These are phyloP conservation scores for Mus musculus DNA, from an alignment of 2,113 vertebrate genomes.

Conservation along the genomic window DNA sequence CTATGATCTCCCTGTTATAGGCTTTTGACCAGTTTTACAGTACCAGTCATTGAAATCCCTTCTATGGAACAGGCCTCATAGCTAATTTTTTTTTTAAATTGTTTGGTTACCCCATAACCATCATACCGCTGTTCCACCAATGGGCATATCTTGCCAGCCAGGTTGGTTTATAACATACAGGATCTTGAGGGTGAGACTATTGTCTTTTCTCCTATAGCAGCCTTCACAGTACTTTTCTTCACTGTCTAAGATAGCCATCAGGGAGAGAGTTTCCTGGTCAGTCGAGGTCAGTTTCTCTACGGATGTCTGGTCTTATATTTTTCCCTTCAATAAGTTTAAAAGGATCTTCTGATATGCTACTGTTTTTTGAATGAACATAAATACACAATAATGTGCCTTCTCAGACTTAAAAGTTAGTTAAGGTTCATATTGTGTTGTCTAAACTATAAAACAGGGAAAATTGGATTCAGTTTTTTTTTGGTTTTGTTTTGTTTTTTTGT, in stretches of 20 bases:
- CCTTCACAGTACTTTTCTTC: not conserved
- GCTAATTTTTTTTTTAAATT: not conserved
- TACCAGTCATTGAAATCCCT: not conserved
- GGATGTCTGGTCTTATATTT: slow-evolving; percentile 76
- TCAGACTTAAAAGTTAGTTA: not conserved
- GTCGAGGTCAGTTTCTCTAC: not conserved
- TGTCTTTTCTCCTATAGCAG: not conserved
- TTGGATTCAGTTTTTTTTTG: not conserved
- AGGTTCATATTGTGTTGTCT: not conserved
- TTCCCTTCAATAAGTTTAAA: slow-evolving; percentile 54
- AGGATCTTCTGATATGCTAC: not conserved
- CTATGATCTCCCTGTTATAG: not conserved
- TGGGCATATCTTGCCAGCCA: not conserved
- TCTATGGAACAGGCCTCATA: not conserved
- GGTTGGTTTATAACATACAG: not conserved
- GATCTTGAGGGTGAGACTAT: not conserved
- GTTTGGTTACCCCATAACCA: not conserved
- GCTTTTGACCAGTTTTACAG: not conserved
- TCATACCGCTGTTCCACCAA: not conserved
- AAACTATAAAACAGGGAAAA: not conserved
- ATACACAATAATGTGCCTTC: not conserved
- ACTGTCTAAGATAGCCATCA: not conserved
- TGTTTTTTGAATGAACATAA: not conserved
- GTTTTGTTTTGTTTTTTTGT: no score
- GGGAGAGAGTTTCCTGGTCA: not conserved